Conservation (phyloP, 2,113 vertebrate species). For the Camelus dromedarius region DNA sequence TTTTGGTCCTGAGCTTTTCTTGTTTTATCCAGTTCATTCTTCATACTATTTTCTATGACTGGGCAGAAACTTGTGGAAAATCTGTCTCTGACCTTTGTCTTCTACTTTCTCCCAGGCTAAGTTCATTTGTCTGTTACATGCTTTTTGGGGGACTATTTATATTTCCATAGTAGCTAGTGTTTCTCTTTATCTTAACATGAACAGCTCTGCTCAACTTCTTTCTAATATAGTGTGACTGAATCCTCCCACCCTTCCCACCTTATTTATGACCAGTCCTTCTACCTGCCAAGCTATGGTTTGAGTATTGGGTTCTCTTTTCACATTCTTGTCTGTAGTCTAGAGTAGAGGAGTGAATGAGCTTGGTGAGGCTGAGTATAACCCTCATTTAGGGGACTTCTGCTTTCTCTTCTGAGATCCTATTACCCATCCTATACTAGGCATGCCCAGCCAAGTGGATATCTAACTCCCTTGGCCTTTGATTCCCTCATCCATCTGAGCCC, state of each 20-base stretch:
- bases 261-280: not conserved
- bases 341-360: not conserved
- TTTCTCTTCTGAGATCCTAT: not conserved
- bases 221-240: not conserved
- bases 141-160: not conserved
- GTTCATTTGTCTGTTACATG: not conserved
- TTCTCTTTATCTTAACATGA: not conserved
- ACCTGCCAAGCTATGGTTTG: not conserved
- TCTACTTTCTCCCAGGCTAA: not conserved
- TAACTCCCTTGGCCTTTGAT: not conserved
- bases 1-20: not conserved
- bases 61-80: not conserved
- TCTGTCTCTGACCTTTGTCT: not conserved
- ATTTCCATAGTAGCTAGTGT: not conserved
- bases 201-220: not conserved
- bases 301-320: constrained; percentile 30
- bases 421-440: not conserved
- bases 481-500: not conserved
- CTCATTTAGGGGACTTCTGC: not conserved
- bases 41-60: not conserved
- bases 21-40: constrained; percentile 14
- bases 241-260: not conserved
- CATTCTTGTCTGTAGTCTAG: not conserved
- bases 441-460: not conserved
- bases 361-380: not conserved